A percentile compares a stretch with the other conserved stretches of the same genome.
Conservation (phyloP, 2,113 vertebrate species). For the Tor tambroides region DNA sequence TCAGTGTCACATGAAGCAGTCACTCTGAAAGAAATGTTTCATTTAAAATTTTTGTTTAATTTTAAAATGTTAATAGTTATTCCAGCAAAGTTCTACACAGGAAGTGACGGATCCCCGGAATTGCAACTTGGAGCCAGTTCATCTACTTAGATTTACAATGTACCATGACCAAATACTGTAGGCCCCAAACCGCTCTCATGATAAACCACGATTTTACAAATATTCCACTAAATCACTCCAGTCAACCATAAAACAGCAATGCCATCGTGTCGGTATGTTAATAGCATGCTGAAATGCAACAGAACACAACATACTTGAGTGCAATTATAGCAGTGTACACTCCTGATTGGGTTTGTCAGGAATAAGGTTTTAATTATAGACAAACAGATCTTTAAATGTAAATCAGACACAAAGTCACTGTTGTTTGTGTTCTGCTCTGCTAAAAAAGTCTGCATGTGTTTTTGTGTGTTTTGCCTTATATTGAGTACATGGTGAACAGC, state of each 20-base stretch:
- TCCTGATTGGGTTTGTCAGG: slow-evolving; percentile 70
- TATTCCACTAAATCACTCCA: slow-evolving; percentile 71
- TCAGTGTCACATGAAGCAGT: not conserved
- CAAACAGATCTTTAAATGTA: slow-evolving; percentile 28
- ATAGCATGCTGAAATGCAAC: slow-evolving; percentile 64
- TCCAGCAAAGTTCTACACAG: not conserved
- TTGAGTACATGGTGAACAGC: not conserved
- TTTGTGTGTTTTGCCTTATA: not conserved
- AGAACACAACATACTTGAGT: slow-evolving; percentile 65
- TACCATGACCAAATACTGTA: slow-evolving; percentile 57
- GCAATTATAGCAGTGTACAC: slow-evolving; percentile 64
- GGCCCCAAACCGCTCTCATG: slow-evolving; percentile 68
- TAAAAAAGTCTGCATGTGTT: slow-evolving; percentile 41
- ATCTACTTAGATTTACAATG: slow-evolving; percentile 67
- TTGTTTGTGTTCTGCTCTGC: slow-evolving; percentile 22
- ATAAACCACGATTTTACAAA: slow-evolving; percentile 72
- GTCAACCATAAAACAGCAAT: slow-evolving; percentile 71
- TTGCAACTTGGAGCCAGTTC: slow-evolving; percentile 60
- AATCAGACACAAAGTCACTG: not conserved
- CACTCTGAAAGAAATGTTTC: not conserved
- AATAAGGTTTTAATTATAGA: slow-evolving; percentile 53
- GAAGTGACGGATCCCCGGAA: slow-evolving; percentile 6
- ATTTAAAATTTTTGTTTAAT: not conserved
- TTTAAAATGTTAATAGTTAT: not conserved
- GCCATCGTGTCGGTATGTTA: slow-evolving; percentile 70